A percentile compares a stretch with the other conserved stretches of the same genome.
Evolutionary conservation across 2,888 invertebrate genomes (phyloP).

Genomic region (Scaptomyza polygonia): DNA sequence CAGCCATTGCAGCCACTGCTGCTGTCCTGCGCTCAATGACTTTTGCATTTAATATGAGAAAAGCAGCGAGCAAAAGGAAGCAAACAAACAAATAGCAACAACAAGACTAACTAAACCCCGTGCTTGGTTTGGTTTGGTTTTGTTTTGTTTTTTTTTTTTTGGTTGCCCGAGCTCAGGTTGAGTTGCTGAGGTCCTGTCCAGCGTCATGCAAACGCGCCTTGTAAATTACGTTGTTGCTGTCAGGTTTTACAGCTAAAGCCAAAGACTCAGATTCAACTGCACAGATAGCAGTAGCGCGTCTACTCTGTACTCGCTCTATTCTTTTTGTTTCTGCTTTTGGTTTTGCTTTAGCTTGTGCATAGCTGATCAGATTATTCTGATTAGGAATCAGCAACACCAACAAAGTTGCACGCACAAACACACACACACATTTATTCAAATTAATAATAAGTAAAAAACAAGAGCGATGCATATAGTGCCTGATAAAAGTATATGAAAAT

Average conservation of each 20-base stretch:
- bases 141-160: background rate
- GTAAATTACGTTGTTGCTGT: slow-evolving; percentile 69
- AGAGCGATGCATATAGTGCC: slow-evolving; percentile 13
- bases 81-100: slow-evolving; percentile 43
- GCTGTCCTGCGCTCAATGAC: slow-evolving; percentile 76
- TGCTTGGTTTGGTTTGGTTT: slow-evolving; percentile 15
- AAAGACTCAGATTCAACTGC: slow-evolving; percentile 41
- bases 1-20: slow-evolving; percentile 5
- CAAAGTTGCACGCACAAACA: slow-evolving; percentile 15
- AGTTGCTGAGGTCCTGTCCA: slow-evolving; percentile 58
- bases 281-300: slow-evolving; percentile 57
- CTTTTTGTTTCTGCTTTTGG: slow-evolving; percentile 41
- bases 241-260: slow-evolving; percentile 45
- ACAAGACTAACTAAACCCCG: slow-evolving; percentile 29
- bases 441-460: background rate
- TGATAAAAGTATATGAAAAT: slow-evolving; percentile 35
- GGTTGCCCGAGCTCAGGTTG: slow-evolving; percentile 36
- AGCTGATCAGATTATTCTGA: slow-evolving; percentile 81
- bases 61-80: slow-evolving; percentile 42
- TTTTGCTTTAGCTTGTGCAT: slow-evolving; percentile 68
- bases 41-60: slow-evolving; percentile 81
- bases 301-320: slow-evolving; percentile 42
- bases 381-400: slow-evolving; percentile 74
- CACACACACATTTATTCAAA: no score
- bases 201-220: slow-evolving; percentile 74